These are phyloP conservation scores for Bicyclus anynana DNA, from an alignment of 1,140 invertebrate genomes.

Conservation along the genomic window DNA sequence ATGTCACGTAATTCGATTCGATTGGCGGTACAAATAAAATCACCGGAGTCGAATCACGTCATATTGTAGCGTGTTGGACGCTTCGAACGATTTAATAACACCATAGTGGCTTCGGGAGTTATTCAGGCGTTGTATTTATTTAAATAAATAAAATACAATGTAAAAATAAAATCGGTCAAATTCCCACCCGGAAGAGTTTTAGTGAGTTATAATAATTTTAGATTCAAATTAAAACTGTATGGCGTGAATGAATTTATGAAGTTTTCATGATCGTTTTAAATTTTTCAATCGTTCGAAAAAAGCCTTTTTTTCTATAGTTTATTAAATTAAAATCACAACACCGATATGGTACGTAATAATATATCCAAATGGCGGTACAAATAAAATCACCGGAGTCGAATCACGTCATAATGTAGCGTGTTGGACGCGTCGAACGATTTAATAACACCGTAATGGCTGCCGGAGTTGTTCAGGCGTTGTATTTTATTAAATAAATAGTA, in stretches of 20 bases:
- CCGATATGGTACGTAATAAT: constrained; percentile 17
- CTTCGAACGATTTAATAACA: constrained; percentile 71
- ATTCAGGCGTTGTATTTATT: constrained; percentile 63
- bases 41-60: constrained; percentile 13
- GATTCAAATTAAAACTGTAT: constrained; percentile 40
- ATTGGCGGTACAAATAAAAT: constrained; percentile 32
- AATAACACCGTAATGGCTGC: constrained; percentile 68
- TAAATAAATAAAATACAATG: too few relatives aligned
- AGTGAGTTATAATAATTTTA: constrained; percentile 50
- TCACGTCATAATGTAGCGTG: constrained; percentile 38
- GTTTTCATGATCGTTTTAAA: too few relatives aligned
- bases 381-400: constrained; percentile 28
- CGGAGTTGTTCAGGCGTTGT: constrained; percentile 52
- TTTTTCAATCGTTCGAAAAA: constrained; percentile 21
- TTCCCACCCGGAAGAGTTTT: constrained; percentile 42
- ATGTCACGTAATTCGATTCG: constrained; percentile 24
- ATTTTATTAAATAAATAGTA: constrained; percentile 70
- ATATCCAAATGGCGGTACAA: constrained; percentile 29
- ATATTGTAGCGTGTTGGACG: constrained; percentile 47
- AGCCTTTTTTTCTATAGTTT: too few relatives aligned
- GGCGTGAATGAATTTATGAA: constrained; percentile 37
- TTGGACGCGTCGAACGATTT: constrained; percentile 63
- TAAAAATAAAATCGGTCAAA: constrained; percentile 39
- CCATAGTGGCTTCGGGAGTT: constrained; percentile 59
- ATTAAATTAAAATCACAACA: constrained; percentile 14